Evolutionary conservation across 2,888 invertebrate species (phyloP).

Genomic region (Oasisia sp.): DNA sequence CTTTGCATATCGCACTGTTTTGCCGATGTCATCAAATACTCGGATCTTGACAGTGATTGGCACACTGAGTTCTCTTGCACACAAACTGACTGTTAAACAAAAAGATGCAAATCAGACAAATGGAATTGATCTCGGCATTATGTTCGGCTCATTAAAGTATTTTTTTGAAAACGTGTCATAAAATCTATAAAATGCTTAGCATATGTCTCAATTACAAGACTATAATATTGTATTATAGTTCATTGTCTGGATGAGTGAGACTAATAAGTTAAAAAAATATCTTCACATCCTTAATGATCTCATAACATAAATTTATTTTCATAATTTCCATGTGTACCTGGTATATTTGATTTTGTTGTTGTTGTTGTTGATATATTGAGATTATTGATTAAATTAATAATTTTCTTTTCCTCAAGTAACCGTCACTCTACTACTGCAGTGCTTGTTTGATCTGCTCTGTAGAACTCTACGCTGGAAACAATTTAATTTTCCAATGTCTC

Average conservation of each 20-base stretch:
- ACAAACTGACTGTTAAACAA: conserved; percentile 57
- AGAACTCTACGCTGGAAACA: neutral
- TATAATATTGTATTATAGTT: neutral
- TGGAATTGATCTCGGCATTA: no score
- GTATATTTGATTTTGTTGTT: no score
- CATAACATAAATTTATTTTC: no score
- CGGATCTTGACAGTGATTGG: conserved; percentile 98
- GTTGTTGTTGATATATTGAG: no score
- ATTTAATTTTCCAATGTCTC: conserved; percentile 37
- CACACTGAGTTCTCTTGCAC: conserved; percentile 69
- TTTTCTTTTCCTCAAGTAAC: neutral
- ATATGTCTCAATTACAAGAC: neutral
- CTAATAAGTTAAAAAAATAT: no score
- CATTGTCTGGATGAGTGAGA: no score
- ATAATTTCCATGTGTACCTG: no score
- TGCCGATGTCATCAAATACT: conserved; percentile 84
- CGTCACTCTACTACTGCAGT: neutral
- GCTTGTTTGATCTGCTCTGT: neutral
- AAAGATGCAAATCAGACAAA: neutral
- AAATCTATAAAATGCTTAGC: neutral
- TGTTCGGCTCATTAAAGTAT: no score
- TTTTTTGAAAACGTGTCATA: neutral
- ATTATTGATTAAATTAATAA: no score
- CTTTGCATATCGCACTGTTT: conserved; percentile 90
- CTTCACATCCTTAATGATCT: no score